Base-by-base conservation (phyloP, 2,888 invertebrate species). In the Oligia latruncula region DNA sequence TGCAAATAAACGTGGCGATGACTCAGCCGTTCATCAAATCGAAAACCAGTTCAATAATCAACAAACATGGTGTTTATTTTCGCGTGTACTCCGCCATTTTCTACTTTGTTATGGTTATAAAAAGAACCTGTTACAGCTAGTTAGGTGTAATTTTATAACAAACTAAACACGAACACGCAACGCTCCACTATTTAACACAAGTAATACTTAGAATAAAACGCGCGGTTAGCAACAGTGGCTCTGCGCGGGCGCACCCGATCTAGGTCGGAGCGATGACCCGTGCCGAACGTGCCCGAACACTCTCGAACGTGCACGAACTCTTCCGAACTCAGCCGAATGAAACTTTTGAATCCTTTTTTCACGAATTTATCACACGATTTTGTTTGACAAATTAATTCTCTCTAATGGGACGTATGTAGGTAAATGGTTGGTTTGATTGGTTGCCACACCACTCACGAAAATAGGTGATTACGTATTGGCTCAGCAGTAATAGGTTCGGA, bases 221-320 rank as follows among this genome's bases (percentile, higher is more conserved):
- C 75, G 78, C 87, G 80, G 84, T 84, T 90, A 87, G 90, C 84
- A 90, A 90, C 90, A 87, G 80, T 83, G 88, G 81, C 86, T 81
- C 80, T 89, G 88, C 88, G 88, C 90, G 76, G 81, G 87, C 82
- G 90, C 89, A 86, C 72, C 88, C 80, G 91, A 95, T 91, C 92
- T 94, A 84, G 94, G 94, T 92, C 94, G 91, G 94, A 90, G 90
- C 94, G 92, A 93, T 93, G 94, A 93, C 93, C 94, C 93, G 92
- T 83, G 88, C 89, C 89, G 89, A 91, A 83, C 80, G 83, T 74
- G 62, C 76, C 88, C 91, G 93, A 92, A 78, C 81, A 62, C 72
- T 76, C 66, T 82, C 92, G 91, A 90, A 65, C 78, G 49, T n/a
- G 29, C 73, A 65, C 87, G 86, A 87, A 83, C 87, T 77, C 67